These are phyloP conservation scores for Cairina moschata DNA, from an alignment of 2,113 vertebrate species.

Conservation along the genomic window DNA sequence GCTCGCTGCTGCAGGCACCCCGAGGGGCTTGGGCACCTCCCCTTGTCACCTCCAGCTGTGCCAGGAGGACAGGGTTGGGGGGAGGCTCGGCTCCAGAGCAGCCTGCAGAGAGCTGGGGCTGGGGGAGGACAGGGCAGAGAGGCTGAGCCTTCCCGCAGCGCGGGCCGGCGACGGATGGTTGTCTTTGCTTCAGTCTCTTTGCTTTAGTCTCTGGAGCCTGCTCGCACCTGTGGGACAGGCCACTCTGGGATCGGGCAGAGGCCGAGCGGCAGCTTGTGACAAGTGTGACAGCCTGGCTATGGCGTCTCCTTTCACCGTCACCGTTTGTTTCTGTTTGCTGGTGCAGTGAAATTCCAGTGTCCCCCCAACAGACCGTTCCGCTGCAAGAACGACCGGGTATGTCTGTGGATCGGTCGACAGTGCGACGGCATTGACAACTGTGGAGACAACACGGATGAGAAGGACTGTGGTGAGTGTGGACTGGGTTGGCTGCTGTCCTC, in stretches of 20 bases:
- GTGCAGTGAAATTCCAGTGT: constrained; percentile 89
- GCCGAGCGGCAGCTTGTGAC: constrained; percentile 17
- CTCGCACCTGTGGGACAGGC: constrained; percentile 24
- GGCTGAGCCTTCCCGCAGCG: neutral
- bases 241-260: constrained; percentile 16
- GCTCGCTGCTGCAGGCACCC: fast-evolving
- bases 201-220: constrained; percentile 37
- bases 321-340: constrained; percentile 56
- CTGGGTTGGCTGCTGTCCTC: fast-evolving
- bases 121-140: neutral
- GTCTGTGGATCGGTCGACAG: constrained; percentile 88
- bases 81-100: fast-evolving
- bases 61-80: neutral
- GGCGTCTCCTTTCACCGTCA: constrained; percentile 60
- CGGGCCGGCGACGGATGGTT: neutral
- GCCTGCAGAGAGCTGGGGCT: neutral
- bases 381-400: constrained; percentile 94
- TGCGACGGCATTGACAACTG: constrained; percentile 92
- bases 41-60: fast-evolving
- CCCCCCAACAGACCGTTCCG: constrained; percentile 94
- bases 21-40: neutral
- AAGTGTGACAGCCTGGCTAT: neutral
- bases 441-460: constrained; percentile 91
- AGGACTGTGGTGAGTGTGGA: constrained; percentile 87
- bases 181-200: constrained; percentile 57